Evolutionary conservation across 2,888 invertebrate species (phyloP), one percentile per base, ranked within the genome.

Genomic region (Xanthorhoe spadicearia): DNA sequence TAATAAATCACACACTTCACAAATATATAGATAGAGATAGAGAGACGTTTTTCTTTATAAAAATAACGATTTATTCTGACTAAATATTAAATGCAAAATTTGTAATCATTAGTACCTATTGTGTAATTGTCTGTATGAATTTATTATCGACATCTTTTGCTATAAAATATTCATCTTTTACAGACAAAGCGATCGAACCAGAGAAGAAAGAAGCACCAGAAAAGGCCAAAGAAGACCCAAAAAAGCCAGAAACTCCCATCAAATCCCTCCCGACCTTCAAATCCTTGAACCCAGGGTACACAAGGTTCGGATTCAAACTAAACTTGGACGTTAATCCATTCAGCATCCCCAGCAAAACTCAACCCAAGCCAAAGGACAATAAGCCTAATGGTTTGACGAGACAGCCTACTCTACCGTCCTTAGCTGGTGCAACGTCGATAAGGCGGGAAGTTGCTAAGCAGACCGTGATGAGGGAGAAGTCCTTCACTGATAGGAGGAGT

Each of bases 271-370:
- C 83, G 1, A 80, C 84, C 0, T 56, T 83, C 6, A 83, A 79
- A 1, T 79, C 85, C 1, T 58, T 84, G 1, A 82, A 82, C 51
- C 81, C 85, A 0, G 87, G 85, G 0, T 93, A 87, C 79, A 93
- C 90, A 1, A 83, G 90, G 66, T 94, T 93, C 73, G 94, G 94
- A 0, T 94, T 93, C 76, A 94, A 92, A 71, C 67, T 94, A 60
- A 85, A 92, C 68, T 77, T 89, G 13, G 85, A 86, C 43, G 85
- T 81, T 0, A 92, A 93, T 55, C 92, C 92, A 0, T 93, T 93
- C 78, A 88, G 83, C 53, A 72, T 87, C 17, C 78, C 87, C 0
- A 72, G 72, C 43, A 86, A 85, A 71, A 72, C 68, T 0, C 72
- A 70, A 0, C 65, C 73, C 2, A 76, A 55, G 64, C 61, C 66